Evolutionary conservation across 2,888 invertebrate species (phyloP).

Genomic region (Ligdia adustata): DNA sequence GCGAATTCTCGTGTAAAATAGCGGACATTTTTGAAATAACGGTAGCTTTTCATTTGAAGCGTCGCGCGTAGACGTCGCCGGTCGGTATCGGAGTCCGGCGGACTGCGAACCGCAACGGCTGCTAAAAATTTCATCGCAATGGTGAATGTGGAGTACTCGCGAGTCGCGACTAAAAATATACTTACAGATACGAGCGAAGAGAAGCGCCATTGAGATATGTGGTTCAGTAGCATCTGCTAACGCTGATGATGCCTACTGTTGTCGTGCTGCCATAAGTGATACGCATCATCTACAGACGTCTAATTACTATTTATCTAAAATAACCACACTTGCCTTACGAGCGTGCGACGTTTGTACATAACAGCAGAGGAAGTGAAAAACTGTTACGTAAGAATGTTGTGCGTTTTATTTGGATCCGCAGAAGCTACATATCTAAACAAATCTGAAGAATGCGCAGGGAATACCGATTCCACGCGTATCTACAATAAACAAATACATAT

Average conservation of each 20-base stretch:
- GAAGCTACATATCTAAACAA: constrained; percentile 25
- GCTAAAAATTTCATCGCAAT: constrained; percentile 77
- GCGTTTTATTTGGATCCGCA: constrained; percentile 21
- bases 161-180: constrained; percentile 80
- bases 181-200: constrained; percentile 69
- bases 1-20: constrained; percentile 71
- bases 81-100: constrained; percentile 65
- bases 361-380: constrained; percentile 19
- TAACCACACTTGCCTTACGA: constrained; percentile 47
- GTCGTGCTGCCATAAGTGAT: constrained; percentile 64
- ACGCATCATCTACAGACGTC: constrained; percentile 48
- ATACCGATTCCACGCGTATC: constrained; percentile 20
- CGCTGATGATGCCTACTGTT: constrained; percentile 46
- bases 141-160: constrained; percentile 66
- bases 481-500: too few species aligned
- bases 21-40: constrained; percentile 76
- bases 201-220: constrained; percentile 75
- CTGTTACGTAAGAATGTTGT: constrained; percentile 24
- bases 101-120: constrained; percentile 58
- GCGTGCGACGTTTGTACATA: constrained; percentile 39
- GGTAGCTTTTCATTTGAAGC: constrained; percentile 72
- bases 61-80: constrained; percentile 55
- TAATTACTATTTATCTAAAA: constrained; percentile 61
- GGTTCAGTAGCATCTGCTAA: constrained; percentile 55
- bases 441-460: constrained; percentile 16